Conservation (phyloP, 30 jellyfish, hydroid and myxozoan genomes). For the Clytia hemisphaerica region DNA sequence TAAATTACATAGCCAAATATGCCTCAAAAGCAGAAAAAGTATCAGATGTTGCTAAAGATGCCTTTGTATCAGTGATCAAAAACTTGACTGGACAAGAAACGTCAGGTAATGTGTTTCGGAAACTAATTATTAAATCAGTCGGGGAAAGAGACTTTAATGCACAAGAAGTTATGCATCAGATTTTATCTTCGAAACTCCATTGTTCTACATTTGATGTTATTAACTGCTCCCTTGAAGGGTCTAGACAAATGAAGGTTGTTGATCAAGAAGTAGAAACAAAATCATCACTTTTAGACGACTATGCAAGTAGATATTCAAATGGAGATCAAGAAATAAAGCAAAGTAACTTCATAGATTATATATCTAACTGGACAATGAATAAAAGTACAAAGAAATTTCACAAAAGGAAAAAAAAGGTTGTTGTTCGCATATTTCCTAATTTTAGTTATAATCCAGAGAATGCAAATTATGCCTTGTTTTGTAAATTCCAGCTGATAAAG, state of each 20-base stretch:
- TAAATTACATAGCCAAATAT: slow-evolving; percentile 34
- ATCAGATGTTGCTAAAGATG: no score
- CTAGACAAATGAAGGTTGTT: neutral
- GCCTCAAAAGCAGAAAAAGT: no score
- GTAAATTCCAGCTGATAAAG: slow-evolving; percentile 15
- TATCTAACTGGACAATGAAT: slow-evolving; percentile 13
- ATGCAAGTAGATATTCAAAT: slow-evolving; percentile 17
- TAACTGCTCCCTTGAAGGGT: no score
- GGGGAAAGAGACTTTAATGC: slow-evolving; percentile 52
- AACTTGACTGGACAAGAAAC: neutral
- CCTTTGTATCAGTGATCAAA: slow-evolving; percentile 26
- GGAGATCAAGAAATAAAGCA: neutral
- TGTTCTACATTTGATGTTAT: slow-evolving; percentile 31
- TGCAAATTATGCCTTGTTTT: slow-evolving; percentile 7
- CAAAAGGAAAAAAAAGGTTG: slow-evolving; percentile 16
- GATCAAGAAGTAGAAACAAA: slow-evolving; percentile 7
- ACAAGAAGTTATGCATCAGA: no score
- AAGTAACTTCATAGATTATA: slow-evolving; percentile 7
- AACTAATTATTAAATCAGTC: slow-evolving; percentile 38
- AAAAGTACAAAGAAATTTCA: slow-evolving; percentile 22
- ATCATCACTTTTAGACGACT: slow-evolving; percentile 13
- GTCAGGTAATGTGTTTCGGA: slow-evolving; percentile 2
- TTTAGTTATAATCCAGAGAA: slow-evolving; percentile 16
- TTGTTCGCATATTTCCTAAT: slow-evolving; percentile 15
- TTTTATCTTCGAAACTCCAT: slow-evolving; percentile 18